phyloP scores from a whole-genome alignment of 2,888 invertebrate species.

The Phaedon cochleariae region DNA sequence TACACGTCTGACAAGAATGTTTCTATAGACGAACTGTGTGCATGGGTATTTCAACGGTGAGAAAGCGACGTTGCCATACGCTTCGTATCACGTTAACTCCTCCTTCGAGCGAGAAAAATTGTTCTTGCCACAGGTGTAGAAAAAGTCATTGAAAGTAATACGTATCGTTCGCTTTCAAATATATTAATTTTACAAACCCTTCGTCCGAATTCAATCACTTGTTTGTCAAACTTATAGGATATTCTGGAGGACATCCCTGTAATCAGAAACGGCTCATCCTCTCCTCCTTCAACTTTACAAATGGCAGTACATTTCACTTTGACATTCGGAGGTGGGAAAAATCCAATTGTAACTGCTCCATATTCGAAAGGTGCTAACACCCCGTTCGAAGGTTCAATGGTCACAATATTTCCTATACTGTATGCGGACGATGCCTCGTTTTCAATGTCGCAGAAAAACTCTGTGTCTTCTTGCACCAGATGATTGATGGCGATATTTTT shows the following conservation, averaged over 20 bases:
- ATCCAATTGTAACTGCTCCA: conserved; percentile 63
- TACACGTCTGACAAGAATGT: no score
- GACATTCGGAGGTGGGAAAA: conserved; percentile 62
- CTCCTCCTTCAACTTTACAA: conserved; percentile 68
- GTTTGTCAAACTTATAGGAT: conserved; percentile 63
- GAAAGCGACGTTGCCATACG: no score
- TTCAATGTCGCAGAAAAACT: background rate
- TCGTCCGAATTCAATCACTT: conserved; percentile 58
- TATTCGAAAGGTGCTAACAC: conserved; percentile 64
- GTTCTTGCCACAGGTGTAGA: no score
- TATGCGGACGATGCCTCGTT: background rate
- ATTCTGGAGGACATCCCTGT: conserved; percentile 66
- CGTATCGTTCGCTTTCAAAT: no score
- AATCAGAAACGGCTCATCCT: conserved; percentile 64
- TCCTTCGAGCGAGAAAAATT: no score
- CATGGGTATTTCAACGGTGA: no score
- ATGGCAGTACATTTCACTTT: conserved; percentile 62
- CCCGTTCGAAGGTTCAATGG: conserved; percentile 64
- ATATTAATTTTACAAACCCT: conserved; percentile 53
- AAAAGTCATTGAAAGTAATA: no score
- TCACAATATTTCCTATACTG: conserved; percentile 23
- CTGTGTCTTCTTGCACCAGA: background rate
- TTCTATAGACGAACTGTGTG: no score
- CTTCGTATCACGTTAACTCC: no score
- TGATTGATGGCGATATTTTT: background rate